Evolutionary conservation across 2,888 invertebrate genomes (phyloP), one percentile per base, ranked within the genome.

Genomic region (Ischnura elegans): DNA sequence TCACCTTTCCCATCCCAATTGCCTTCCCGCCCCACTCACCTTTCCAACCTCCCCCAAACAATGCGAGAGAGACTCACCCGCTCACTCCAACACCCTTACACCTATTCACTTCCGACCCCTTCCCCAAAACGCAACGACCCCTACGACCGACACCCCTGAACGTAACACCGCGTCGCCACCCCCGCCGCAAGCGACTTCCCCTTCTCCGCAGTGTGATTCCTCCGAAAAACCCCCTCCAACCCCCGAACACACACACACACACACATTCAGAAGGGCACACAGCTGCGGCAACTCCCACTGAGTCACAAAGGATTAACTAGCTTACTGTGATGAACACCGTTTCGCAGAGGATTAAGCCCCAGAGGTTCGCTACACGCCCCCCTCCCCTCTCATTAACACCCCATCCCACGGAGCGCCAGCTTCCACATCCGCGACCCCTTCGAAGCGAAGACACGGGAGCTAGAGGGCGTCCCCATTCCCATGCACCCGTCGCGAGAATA

Each of bases 281-380:
- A 90, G 90, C 90, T 90, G 90, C 66, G 90, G 43, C 61, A 55
- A 61, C 90, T 90, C 90, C 90, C 90, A 90, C 90, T 90, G 90
- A 90, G 90, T 90, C 90, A 90, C 90, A 90, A 90, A 90, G 90
- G 90, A 90, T 90, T 90, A 90, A 90, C 90, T 90, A 90, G 90
- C 90, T 90, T 90, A 90, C 90, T 90, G 90, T 90, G 90, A 90
- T 90, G 90, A 90, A 90, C 90, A 90, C 90, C 90, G 90, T 61
- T 90, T 90, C 90, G 90, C 61, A n/a, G 66, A 61, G 90, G 90
- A 90, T 90, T 90, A 90, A 90, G 61, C 90, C 90, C 90, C 90
- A 66, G 66, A 90, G 90, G 90, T 90, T 90, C 90, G 90, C 90
- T 61, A 90, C 61, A 66, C 90, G 90, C 25, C 45, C 5, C 21